Percentiles rank a stretch among this genome's conserved stretches.
These are phyloP conservation scores for Gracilinanus agilis DNA, from an alignment of 2,113 vertebrate genomes.

Conservation along the genomic window DNA sequence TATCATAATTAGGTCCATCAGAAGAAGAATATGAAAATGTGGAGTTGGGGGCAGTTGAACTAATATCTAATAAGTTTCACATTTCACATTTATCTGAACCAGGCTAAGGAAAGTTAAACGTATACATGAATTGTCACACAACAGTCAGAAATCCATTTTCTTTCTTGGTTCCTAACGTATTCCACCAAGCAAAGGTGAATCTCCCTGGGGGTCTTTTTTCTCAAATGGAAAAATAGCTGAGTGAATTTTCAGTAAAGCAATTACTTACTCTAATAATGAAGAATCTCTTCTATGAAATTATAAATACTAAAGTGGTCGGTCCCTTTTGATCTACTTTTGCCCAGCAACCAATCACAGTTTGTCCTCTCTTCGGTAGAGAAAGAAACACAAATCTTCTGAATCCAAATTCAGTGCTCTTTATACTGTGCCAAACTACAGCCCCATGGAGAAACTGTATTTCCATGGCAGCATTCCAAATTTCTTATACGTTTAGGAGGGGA, in stretches of 20 bases:
- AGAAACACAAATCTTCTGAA: neutral
- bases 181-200: neutral
- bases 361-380: neutral
- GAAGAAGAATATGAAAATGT: neutral
- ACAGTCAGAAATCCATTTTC: neutral
- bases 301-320: neutral
- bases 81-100: too few species aligned
- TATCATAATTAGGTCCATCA: neutral
- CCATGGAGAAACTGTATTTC: neutral
- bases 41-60: neutral
- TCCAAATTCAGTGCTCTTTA: too few species aligned
- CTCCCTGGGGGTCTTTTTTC: too few species aligned
- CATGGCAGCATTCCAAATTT: neutral
- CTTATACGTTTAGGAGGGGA: neutral
- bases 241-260: neutral
- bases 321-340: neutral
- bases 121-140: neutral
- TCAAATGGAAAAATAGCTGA: neutral
- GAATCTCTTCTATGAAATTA: too few species aligned
- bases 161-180: neutral
- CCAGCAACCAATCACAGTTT: neutral
- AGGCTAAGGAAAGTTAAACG: neutral
- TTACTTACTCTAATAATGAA: too few species aligned
- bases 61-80: neutral
- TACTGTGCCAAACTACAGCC: neutral